These are phyloP conservation scores for Rotaria socialis DNA, from an alignment of 2,888 invertebrate species.

Conservation along the genomic window DNA sequence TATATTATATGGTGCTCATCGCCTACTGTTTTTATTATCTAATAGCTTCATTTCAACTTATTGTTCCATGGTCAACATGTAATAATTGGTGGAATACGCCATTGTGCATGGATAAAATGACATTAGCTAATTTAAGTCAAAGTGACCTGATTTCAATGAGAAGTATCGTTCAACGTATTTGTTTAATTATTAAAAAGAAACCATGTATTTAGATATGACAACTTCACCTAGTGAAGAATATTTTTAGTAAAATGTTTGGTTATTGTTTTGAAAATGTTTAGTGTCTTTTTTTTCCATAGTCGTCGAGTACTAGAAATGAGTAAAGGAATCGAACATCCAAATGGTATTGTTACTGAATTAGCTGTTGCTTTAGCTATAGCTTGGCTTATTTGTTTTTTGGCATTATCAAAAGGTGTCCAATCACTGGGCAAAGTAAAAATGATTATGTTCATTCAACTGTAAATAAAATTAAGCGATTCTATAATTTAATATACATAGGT, in stretches of 20 bases:
- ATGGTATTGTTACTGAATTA: not conserved
- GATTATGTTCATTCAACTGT: not conserved
- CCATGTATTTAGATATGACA: constrained; percentile 2
- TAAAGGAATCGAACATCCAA: not conserved
- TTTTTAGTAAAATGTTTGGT: constrained; percentile 11
- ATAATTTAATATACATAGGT: constrained; percentile 50
- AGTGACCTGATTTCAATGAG: not conserved
- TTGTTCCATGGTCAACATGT: constrained; percentile 59
- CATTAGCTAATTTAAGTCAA: not conserved
- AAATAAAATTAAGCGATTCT: not conserved
- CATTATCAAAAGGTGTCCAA: constrained; percentile 57
- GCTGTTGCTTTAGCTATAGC: constrained; percentile 48
- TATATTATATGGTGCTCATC: constrained; percentile 95
- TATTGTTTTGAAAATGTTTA: too few species aligned
- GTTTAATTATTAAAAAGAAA: not conserved
- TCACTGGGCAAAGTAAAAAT: constrained; percentile 56
- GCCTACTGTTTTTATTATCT: constrained; percentile 60
- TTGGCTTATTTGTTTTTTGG: constrained; percentile 56
- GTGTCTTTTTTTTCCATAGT: too few species aligned
- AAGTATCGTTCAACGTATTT: not conserved
- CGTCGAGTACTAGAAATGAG: not conserved
- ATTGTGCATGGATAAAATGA: constrained; percentile 50
- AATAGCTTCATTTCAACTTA: constrained; percentile 55
- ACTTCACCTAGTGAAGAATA: constrained; percentile 32
- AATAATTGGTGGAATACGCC: constrained; percentile 58